Conservation (phyloP, 2,797 vertebrate genomes). For the Phoebastria nigripes region DNA sequence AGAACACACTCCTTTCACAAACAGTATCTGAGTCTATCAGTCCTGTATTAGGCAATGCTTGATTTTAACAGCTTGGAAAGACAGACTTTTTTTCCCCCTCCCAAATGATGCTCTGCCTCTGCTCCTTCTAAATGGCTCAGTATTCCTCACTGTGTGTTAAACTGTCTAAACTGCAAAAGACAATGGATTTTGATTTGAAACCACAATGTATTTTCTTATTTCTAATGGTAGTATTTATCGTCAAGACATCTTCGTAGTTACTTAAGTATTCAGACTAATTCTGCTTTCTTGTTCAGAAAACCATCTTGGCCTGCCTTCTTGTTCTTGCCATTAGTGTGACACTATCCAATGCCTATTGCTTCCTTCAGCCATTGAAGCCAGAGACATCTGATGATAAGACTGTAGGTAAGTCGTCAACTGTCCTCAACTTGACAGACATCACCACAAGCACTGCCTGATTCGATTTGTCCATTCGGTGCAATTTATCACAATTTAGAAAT, state of each 20-base stretch:
- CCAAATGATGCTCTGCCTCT: background rate
- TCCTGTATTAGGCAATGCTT: background rate
- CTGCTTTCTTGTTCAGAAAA: slow-evolving; percentile 24
- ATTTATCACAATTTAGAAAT: background rate
- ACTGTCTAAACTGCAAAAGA: background rate
- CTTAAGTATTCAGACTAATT: background rate
- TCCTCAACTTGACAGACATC: background rate
- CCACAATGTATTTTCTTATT: background rate
- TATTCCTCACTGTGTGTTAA: background rate
- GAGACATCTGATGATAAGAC: background rate
- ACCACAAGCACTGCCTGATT: background rate
- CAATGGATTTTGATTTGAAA: background rate
- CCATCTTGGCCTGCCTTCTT: background rate
- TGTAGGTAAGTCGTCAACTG: background rate
- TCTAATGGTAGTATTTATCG: background rate
- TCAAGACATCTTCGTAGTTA: background rate
- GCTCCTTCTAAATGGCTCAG: background rate
- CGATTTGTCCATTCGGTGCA: background rate
- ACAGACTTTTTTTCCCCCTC: fast-evolving
- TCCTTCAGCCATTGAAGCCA: fast-evolving
- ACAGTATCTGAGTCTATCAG: background rate
- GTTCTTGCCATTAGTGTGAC: background rate
- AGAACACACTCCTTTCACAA: background rate
- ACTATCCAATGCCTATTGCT: background rate
- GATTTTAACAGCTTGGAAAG: background rate